A percentile compares a stretch with the other conserved stretches of the same genome.
Conservation (phyloP, 2,113 vertebrate genomes). For the Telmatochromis sp. region DNA sequence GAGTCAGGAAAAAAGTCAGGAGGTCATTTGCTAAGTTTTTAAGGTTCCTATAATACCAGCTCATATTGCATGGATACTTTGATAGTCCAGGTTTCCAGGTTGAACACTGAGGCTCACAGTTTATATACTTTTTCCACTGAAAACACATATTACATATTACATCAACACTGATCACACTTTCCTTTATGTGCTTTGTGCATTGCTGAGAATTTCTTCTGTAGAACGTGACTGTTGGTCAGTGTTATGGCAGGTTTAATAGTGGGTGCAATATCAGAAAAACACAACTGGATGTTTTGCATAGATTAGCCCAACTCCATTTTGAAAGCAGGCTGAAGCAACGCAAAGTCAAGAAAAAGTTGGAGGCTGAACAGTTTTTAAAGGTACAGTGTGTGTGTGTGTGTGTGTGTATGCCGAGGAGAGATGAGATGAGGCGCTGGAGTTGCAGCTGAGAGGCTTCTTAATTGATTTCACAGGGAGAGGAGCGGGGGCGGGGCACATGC, state of each 20-base stretch:
- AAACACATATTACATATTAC: neutral
- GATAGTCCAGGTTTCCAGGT: neutral
- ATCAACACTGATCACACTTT: neutral
- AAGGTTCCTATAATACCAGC: neutral
- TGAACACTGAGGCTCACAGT: neutral
- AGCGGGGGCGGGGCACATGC: conserved; percentile 60
- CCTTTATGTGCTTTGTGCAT: neutral
- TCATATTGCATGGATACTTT: neutral
- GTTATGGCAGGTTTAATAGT: neutral
- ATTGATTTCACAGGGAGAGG: conserved; percentile 78
- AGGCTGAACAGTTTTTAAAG: conserved; percentile 25
- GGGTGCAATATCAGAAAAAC: neutral
- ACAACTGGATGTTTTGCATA: neutral
- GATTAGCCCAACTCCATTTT: conserved; percentile 10
- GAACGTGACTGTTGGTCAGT: neutral
- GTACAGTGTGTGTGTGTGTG: neutral
- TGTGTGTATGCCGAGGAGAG: neutral
- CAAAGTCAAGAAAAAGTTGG: conserved; percentile 29
- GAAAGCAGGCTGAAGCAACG: neutral
- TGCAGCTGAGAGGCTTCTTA: conserved; percentile 69
- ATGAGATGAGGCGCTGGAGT: conserved; percentile 43
- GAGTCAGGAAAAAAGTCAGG: neutral
- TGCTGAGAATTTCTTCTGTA: neutral
- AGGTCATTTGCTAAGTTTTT: neutral
- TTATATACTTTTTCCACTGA: neutral